Evolutionary conservation across 2,113 vertebrate genomes (phyloP), one percentile per base, ranked within the genome.

Genomic region (Dipodomys stephensi): DNA sequence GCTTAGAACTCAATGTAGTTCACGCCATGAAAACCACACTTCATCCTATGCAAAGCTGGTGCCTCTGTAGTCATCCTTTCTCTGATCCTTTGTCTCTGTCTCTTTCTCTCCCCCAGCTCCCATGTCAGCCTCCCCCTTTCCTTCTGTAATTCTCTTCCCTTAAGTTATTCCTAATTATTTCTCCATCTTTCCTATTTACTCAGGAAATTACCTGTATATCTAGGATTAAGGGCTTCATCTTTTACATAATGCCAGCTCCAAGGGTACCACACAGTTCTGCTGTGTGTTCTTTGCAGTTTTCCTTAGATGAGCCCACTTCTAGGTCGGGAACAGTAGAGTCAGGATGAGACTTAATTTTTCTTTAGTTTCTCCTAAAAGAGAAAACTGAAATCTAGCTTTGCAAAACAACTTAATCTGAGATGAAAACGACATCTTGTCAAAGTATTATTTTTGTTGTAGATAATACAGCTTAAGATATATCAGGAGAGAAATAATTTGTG

Each of bases 341-440:
- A 82, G n/a, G 9, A 13, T 64, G 65, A 92, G 18, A 27, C 25
- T 87, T 81, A 32, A 25, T 15, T 86, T 89, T 62, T 64, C 30
- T 94, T 71, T 92, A 76, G 86, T 69, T 30, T 92, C 65, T 32
- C 28, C 32, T 71, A 72, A 90, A 39, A 92, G 32, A 92, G 22
- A 71, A 91, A 82, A 90, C 35, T 74, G 22, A 32, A 87, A 94
- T 76, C 49, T 46, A 74, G 7, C 35, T 73, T 87, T 44, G 73
- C 46, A 65, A 67, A 80, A 32, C 28, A 4, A 83, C 69, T 64
- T 91, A 88, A 79, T 67, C 23, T 81, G 67, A 84, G 49, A 30
- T 64, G 39, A 44, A 90, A 87, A 71, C 4, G 39, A 67, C 8
- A 64, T 69, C 57, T 84, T 53, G 77, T 67, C 25, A 80, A 86